Percentiles rank a stretch among this genome's conserved stretches.
phyloP scores from a whole-genome alignment of 2,113 vertebrate genomes.

The Phrynocephalus versicolor region DNA sequence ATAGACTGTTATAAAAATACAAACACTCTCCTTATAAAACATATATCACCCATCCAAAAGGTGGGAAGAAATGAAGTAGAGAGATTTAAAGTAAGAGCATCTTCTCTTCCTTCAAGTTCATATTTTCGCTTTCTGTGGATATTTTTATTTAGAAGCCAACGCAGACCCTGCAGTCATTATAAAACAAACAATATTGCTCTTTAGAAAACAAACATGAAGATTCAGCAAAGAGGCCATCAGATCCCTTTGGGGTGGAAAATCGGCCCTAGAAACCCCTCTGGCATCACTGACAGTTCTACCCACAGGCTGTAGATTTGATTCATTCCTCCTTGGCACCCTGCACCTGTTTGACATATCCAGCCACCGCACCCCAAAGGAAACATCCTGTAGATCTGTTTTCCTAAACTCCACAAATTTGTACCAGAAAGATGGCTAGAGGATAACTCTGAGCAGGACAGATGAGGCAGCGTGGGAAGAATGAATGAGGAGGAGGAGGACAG shows the following conservation, averaged over 20 bases:
- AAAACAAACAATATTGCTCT: background rate
- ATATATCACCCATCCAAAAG: slow-evolving; percentile 68
- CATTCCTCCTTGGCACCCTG: background rate
- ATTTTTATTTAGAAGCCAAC: too few species aligned
- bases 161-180: background rate
- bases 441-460: background rate
- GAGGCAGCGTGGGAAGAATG: background rate
- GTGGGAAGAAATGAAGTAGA: slow-evolving; percentile 68
- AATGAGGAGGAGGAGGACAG: background rate
- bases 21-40: slow-evolving; percentile 72
- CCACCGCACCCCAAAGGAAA: background rate
- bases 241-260: background rate
- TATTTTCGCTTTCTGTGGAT: background rate
- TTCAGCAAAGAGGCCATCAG: background rate
- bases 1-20: slow-evolving; percentile 74
- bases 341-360: background rate
- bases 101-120: slow-evolving; percentile 40
- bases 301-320: background rate
- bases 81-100: slow-evolving; percentile 62
- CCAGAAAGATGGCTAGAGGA: background rate
- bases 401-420: background rate
- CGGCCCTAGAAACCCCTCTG: background rate
- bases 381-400: background rate
- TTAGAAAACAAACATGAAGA: background rate
- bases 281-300: background rate